Evolutionary conservation across 2,888 invertebrate genomes (phyloP), one percentile per base, ranked within the genome.

Genomic region (Nomada flava): DNA sequence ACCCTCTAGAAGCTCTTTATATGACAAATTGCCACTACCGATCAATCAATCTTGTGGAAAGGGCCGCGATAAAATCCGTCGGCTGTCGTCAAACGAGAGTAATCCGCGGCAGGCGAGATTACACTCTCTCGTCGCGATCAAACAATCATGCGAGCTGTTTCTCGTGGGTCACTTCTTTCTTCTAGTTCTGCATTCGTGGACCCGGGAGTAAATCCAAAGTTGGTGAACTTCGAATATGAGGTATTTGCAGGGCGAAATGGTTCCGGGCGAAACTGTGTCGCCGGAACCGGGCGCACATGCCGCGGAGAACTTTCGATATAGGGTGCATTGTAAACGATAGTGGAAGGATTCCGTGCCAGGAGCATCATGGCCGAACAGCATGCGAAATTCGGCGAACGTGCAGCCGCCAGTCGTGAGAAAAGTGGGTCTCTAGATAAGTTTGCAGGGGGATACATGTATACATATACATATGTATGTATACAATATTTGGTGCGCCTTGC

Each of bases 201-300:
- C 62, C 75, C 79, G 77, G 86, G 80, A 81, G 79, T 75, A 67
- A 84, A 79, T 79, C 65, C 78, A 20, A 87, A 82, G 71, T 79
- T 69, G 76, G 76, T 60, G 73, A 87, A 87, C 85, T 86, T 86
- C 76, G 79, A 72, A 80, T 87, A 87, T 80, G 82, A 75, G 75
- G 82, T 74, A 79, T 85, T 47, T 47, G 82, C 74, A 55, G 64
- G 64, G 36, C 69, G 57, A 74, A 82, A 70, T 23, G 79, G 70
- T 79, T 79, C 23, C 74, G 59, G 44, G 44, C 59, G 78, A 87
- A 86, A 80, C 69, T 87, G 72, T 82, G 82, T 79, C 85, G 74
- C 72, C 76, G 47, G 75, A 67, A 70, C 44, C 53, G 23, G 63
- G 70, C 74, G 53, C 71, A 68, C 83, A 83, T 74, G 71, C 73